Conservation (phyloP, 1,140 invertebrate genomes). For the Drosophila pectinifera region DNA sequence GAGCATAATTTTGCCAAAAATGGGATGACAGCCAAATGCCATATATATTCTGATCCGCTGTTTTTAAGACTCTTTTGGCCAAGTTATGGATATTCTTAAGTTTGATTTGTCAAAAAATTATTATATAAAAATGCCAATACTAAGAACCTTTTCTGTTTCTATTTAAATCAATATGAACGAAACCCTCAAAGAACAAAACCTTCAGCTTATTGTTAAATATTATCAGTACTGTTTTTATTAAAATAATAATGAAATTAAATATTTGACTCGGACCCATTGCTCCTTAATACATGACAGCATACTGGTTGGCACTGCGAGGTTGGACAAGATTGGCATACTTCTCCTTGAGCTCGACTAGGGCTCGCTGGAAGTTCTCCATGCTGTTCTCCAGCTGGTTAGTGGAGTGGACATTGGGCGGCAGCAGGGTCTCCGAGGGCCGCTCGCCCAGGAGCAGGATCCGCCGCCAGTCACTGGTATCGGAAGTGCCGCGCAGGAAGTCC, state of each 20-base stretch:
- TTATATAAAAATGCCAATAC: no score
- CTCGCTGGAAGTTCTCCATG: constrained; percentile 70
- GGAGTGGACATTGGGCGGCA: constrained; percentile 11
- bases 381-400: constrained; percentile 54
- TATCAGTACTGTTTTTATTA: constrained; percentile 67
- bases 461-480: constrained; percentile 65
- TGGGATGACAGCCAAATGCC: no score
- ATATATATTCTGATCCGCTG: no score
- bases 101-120: no score
- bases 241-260: constrained; percentile 28
- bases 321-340: constrained; percentile 63
- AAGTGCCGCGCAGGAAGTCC: constrained; percentile 41
- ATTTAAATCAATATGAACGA: no score
- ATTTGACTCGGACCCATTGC: background rate
- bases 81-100: no score
- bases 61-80: no score
- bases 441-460: constrained; percentile 63
- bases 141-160: no score
- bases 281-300: constrained; percentile 54
- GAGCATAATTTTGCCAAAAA: no score
- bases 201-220: constrained; percentile 35
- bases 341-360: constrained; percentile 63
- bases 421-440: constrained; percentile 5
- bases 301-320: constrained; percentile 47
- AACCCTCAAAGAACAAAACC: background rate